Conservation (phyloP, 2,113 vertebrate genomes). For the Chaetodon trifascialis region DNA sequence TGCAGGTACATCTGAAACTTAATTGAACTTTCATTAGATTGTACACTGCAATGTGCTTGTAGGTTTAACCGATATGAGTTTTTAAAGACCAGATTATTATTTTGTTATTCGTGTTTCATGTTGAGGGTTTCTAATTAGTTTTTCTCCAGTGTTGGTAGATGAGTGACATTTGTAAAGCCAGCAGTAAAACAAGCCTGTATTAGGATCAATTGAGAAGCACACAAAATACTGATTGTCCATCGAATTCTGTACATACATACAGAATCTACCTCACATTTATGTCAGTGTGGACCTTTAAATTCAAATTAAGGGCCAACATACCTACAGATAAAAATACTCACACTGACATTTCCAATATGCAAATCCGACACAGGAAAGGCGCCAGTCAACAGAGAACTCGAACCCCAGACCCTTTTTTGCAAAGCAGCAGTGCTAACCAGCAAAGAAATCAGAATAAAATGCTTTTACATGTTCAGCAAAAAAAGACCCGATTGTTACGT, state of each 20-base stretch:
- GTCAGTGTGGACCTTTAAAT: not conserved
- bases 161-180: not conserved
- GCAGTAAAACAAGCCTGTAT: not conserved
- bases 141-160: not conserved
- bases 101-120: not conserved
- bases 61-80: not conserved
- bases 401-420: not conserved
- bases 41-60: not conserved
- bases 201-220: not conserved
- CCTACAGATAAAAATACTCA: not conserved
- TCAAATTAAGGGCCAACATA: not conserved
- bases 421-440: not conserved
- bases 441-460: not conserved
- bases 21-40: slow-evolving; percentile 32
- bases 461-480: not conserved
- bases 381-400: not conserved
- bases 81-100: not conserved
- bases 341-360: not conserved
- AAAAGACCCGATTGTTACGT: not conserved
- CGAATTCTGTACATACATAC: not conserved
- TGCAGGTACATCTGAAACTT: slow-evolving; percentile 40
- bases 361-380: not conserved
- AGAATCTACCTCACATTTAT: not conserved
- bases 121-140: not conserved
- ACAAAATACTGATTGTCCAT: not conserved